phyloP scores from a whole-genome alignment of 2,113 vertebrate species.

The Oryzias melastigma region DNA sequence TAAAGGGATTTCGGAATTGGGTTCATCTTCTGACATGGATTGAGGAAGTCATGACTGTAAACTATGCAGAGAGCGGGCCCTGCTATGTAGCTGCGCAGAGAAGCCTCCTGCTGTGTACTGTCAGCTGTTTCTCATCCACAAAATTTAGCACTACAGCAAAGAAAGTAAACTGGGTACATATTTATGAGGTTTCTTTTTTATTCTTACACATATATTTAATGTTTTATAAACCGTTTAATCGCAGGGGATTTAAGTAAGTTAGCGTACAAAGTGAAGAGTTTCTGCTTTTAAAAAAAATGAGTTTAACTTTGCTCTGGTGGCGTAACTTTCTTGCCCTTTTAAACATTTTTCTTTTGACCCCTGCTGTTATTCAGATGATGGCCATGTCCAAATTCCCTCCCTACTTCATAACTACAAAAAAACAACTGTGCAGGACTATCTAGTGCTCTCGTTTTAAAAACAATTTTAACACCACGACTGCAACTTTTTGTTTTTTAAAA shows the following conservation, averaged over 20 bases:
- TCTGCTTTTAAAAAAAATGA: constrained; percentile 1
- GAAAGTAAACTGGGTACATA: constrained; percentile 28
- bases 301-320: constrained; percentile 20
- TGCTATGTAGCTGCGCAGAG: constrained; percentile 27
- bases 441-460: too few species aligned
- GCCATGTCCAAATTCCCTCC: too few species aligned
- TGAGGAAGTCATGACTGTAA: constrained; percentile 57
- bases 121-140: constrained; percentile 16
- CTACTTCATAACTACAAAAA: too few species aligned
- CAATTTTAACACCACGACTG: too few species aligned
- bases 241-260: neutral
- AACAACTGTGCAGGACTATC: too few species aligned
- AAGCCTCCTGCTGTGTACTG: constrained; percentile 8
- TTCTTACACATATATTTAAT: constrained; percentile 41
- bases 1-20: constrained; percentile 78
- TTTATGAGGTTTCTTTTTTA: constrained; percentile 39
- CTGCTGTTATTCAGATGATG: constrained; percentile 77
- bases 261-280: neutral
- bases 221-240: constrained; percentile 36
- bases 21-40: constrained; percentile 71
- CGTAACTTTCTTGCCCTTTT: constrained; percentile 41
- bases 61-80: constrained; percentile 44
- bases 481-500: too few species aligned
- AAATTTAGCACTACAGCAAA: constrained; percentile 34
- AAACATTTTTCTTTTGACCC: constrained; percentile 73